Conservation (phyloP, 2,888 invertebrate species). For the Antheraea assamensis region DNA sequence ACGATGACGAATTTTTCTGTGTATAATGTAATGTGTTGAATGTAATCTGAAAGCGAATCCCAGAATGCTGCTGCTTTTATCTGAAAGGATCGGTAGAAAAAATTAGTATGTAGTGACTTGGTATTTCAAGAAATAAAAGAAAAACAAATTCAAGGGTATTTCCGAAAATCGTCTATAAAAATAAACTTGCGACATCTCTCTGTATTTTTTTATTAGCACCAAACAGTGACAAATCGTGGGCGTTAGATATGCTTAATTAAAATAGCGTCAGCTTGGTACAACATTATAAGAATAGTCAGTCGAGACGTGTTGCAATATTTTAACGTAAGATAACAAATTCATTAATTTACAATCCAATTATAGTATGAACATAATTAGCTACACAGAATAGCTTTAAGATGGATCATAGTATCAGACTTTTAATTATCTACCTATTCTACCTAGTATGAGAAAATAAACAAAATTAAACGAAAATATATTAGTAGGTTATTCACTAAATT, state of each 20-base stretch:
- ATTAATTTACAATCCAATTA: neutral
- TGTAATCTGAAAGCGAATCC: too few relatives aligned
- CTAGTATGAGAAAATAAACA: neutral
- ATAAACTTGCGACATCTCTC: neutral
- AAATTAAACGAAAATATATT: neutral
- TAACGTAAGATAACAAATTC: neutral
- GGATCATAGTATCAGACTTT: constrained; percentile 2
- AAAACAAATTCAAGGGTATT: too few relatives aligned
- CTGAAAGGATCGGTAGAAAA: too few relatives aligned
- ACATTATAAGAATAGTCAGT: neutral
- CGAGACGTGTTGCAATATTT: neutral
- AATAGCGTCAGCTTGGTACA: constrained; percentile 2
- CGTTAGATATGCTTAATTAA: neutral
- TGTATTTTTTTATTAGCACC: neutral
- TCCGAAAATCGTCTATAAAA: neutral
- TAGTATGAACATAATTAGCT: neutral
- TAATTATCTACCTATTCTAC: neutral
- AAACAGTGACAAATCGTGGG: neutral
- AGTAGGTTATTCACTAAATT: neutral
- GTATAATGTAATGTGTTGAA: too few relatives aligned
- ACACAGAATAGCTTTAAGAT: neutral
- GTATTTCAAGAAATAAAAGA: too few relatives aligned
- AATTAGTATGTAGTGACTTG: too few relatives aligned
- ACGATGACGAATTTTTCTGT: too few relatives aligned
- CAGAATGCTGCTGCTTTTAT: too few relatives aligned